Evolutionary conservation across 2,888 invertebrate genomes (phyloP), one percentile per base, ranked within the genome.

Genomic region (Cheilosia soror): DNA sequence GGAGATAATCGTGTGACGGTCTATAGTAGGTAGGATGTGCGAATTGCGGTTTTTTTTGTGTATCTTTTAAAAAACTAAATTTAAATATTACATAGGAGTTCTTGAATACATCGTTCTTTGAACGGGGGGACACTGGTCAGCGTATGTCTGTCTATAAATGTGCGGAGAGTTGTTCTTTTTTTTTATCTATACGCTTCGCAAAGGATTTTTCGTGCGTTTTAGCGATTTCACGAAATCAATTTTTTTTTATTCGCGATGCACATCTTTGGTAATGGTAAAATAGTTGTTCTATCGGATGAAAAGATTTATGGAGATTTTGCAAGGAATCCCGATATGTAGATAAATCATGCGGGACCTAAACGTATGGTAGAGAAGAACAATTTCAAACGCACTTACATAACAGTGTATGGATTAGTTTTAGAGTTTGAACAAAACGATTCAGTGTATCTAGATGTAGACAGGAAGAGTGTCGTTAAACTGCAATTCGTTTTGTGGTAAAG

Each of bases 291-390:
- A 84, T 71, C 55, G 66, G 9, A 60, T 33, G 66, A 25, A 62
- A 76, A 84, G 84, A 84, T 84, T 76, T 80, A 84, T 84, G 80
- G 84, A 80, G 84, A 84, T 84, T 71, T 66, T 40, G 25, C 58
- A 20, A 58, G 44, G 47, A 75, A 65, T 78, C 69, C 20, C 27
- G 37, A 83, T 51, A 20, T 51, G 51, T 51, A 69, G 51, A 83
- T 83, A 79, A 84, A 79, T 75, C 73, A 69, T 73, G 49, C 25
- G 25, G 15, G 42, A 31, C 5, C 20, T 2, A 3, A 68, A 20
- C 3, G 20, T 4, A 29, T 4, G 40, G 51, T 1, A n/a, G 25
- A 7, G 47, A 6, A 73, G 27, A 68, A n/a, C 6, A 25, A 60
- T 51, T 58, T 58, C 31, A 58, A 57, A 68, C 66, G 57, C 58